phyloP scores from a whole-genome alignment of 2,888 invertebrate species.

The Scaptomyza polygonia region DNA sequence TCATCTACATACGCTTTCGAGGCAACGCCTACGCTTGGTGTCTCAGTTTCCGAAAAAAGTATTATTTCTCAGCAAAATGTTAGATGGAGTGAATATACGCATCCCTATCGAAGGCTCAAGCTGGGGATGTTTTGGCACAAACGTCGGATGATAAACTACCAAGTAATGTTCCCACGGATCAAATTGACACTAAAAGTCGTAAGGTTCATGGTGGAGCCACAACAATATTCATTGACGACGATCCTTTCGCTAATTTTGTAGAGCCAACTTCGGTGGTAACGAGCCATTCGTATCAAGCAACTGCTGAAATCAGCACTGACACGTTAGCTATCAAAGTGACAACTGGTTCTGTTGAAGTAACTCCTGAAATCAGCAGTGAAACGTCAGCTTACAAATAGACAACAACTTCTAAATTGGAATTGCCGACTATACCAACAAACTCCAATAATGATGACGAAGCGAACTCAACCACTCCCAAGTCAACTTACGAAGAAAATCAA shows the following conservation, averaged over 20 bases:
- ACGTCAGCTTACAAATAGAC: neutral
- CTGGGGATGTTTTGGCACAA: neutral
- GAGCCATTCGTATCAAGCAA: slow-evolving; percentile 4
- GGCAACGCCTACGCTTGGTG: slow-evolving; percentile 5
- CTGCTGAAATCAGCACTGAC: neutral
- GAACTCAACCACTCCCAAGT: neutral
- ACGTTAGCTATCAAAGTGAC: neutral
- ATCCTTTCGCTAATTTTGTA: slow-evolving; percentile 80
- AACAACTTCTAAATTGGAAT: neutral
- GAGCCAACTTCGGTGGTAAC: slow-evolving; percentile 56
- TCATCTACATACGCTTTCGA: neutral
- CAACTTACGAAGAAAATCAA: neutral
- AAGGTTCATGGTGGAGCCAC: slow-evolving; percentile 85
- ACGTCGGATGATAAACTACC: neutral
- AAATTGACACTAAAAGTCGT: slow-evolving; percentile 75
- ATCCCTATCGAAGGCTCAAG: slow-evolving; percentile 84
- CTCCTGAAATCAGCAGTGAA: neutral
- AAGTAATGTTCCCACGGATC: slow-evolving; percentile 34
- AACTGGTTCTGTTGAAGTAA: neutral
- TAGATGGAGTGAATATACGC: slow-evolving; percentile 83
- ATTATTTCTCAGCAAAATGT: neutral
- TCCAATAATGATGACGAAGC: neutral
- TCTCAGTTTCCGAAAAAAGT: neutral
- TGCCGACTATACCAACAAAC: slow-evolving; percentile 1
- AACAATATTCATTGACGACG: slow-evolving; percentile 85